Conservation (phyloP, 35 echinoderm and acorn worm genomes). For the Eucidaris tribuloides region DNA sequence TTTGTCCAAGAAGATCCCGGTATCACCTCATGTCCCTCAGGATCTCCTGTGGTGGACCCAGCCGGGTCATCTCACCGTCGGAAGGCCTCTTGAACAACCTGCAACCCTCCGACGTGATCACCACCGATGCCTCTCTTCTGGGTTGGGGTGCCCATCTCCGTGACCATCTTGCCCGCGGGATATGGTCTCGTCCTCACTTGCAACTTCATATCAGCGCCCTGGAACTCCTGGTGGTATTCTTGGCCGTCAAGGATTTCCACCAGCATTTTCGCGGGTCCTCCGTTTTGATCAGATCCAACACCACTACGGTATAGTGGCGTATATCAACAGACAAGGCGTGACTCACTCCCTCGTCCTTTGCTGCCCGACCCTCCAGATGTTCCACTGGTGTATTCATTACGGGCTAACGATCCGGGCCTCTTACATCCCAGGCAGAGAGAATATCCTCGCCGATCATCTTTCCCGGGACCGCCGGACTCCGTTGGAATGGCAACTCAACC, state of each 20-base stretch:
- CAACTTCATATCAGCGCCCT: background rate
- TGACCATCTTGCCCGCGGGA: no score
- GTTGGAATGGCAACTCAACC: slow-evolving; percentile 1
- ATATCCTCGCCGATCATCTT: slow-evolving; percentile 8
- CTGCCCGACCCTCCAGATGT: background rate
- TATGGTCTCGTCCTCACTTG: no score
- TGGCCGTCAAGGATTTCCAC: slow-evolving; percentile 1
- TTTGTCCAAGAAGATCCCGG: no score
- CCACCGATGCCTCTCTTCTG: background rate
- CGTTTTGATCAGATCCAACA: no score
- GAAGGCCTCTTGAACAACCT: background rate
- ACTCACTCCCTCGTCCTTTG: background rate
- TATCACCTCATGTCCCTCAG: no score
- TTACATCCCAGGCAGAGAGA: background rate
- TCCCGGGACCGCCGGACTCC: background rate
- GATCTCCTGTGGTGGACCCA: no score
- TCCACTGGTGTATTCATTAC: background rate
- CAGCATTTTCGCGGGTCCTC: background rate
- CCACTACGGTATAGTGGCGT: no score
- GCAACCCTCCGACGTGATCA: background rate
- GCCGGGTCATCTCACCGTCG: background rate
- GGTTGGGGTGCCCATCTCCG: slow-evolving; percentile 11
- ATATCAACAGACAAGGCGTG: no score
- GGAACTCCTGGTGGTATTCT: background rate
- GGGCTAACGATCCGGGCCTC: background rate